Evolutionary conservation across 2,797 vertebrate species (phyloP), one percentile per base, ranked within the genome.

Genomic region (Brachyrhaphis roseni): DNA sequence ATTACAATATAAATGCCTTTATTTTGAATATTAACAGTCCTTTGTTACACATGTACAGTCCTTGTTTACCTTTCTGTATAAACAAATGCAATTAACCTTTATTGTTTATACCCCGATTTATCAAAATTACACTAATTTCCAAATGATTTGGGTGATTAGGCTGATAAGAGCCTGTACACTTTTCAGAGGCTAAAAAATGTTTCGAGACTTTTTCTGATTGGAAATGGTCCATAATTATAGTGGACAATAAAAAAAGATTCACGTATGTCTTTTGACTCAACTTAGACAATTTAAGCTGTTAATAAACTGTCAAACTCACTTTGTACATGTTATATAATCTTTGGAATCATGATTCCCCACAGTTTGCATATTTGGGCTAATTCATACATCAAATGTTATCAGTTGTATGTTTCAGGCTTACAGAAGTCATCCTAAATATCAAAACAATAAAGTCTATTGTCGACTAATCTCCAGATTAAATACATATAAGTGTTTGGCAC

Each of bases 31-130:
- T 94, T 95, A 95, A 95, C 94, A 95, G 91, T 95, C 91, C 91
- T 94, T 95, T 94, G 92, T 93, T 95, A 95, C 94, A 95, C 92
- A 95, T 95, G 88, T 95, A 95, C 94, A 95, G 86, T 94, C 90
- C 84, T 81, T 78, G 88, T 92, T 86, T 84, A 72, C 89, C 86
- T 86, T 46, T 88, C 89, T 15, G 86, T 66, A 88, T 71, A 89
- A 28, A 90, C 79, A 91, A 92, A 93, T 84, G 74, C 77, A 86
- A 57, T 41, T 77, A 82, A 87, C 66, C 46, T 46, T 39, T 53
- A 79, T 16, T 79, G 57, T 79, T 62, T 88, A 78, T 82, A 76
- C 59, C 87, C 77, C 77, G 82, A 87, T 88, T 78, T 77, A 78
- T 85, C n/a, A 8, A 85, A 77, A 87, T 75, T 71, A 41, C 90